Conservation (phyloP, 2,113 vertebrate species). For the Catharus minimus region DNA sequence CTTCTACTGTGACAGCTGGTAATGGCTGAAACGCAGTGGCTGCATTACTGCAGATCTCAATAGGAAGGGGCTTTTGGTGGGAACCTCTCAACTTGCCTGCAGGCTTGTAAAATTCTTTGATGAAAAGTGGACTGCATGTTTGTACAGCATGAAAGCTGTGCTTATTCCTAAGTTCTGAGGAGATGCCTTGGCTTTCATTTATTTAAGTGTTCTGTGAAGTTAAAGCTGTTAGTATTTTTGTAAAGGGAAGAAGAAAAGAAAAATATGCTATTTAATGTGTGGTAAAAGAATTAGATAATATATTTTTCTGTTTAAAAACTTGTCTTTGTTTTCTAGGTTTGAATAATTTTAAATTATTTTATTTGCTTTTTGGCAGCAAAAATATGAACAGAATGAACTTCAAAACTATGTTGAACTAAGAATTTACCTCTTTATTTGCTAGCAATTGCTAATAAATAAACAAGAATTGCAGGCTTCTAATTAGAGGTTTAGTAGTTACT, state of each 20-base stretch:
- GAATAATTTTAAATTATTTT: not conserved
- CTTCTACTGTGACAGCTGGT: not conserved
- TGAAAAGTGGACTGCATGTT: accelerated
- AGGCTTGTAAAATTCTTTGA: not conserved
- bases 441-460: constrained; percentile 11
- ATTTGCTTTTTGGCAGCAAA: not conserved
- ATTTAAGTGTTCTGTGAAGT: not conserved
- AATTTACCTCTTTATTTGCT: not conserved
- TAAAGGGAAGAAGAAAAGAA: not conserved
- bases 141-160: not conserved
- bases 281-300: not conserved
- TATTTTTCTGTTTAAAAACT: not conserved
- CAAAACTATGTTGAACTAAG: not conserved
- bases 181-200: not conserved
- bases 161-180: not conserved
- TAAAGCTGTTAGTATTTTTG: not conserved
- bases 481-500: not conserved
- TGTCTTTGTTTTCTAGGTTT: not conserved
- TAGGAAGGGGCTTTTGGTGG: not conserved
- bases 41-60: not conserved
- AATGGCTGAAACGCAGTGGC: not conserved
- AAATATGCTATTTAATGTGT: not conserved
- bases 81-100: not conserved
- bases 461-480: constrained; percentile 16
- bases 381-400: not conserved